These are phyloP conservation scores for Gila orcuttii DNA, from an alignment of 2,113 vertebrate genomes.

Conservation along the genomic window DNA sequence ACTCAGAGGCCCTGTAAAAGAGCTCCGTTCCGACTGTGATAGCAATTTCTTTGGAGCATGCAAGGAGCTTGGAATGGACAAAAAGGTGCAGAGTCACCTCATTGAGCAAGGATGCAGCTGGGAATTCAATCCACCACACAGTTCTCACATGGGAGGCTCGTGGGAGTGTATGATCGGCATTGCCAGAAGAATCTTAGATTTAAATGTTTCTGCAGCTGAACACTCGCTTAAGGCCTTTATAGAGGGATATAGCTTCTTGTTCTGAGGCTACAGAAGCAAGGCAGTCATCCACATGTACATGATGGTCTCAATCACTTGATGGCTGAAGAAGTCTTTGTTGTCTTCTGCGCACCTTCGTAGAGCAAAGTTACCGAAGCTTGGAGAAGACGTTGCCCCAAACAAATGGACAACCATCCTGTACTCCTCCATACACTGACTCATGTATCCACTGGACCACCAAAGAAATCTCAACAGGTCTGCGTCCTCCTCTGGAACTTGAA, in stretches of 20 bases:
- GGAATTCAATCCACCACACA: too few species aligned
- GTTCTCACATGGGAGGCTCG: too few species aligned
- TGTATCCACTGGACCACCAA: background rate
- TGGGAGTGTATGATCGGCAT: too few species aligned
- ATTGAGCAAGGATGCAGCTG: too few species aligned
- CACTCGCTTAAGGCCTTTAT: background rate
- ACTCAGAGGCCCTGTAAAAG: too few species aligned
- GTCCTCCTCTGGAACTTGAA: background rate
- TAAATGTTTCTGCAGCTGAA: too few species aligned
- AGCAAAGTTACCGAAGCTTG: background rate
- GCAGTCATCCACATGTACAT: background rate
- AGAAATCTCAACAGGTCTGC: background rate
- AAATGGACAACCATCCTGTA: background rate
- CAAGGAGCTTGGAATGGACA: too few species aligned
- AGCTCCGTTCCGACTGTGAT: too few species aligned
- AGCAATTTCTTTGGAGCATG: too few species aligned
- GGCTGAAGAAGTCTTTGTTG: background rate
- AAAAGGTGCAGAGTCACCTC: too few species aligned
- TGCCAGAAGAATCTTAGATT: too few species aligned
- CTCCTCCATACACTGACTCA: background rate
- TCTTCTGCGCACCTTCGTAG: background rate
- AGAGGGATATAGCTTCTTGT: background rate
- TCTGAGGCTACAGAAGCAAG: background rate
- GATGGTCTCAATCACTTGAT: background rate
- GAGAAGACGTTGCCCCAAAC: constrained; percentile 1